Percentiles rank a stretch among this genome's conserved stretches.
Evolutionary conservation across 2,113 vertebrate genomes (phyloP).

Genomic region (Microtus oregoni): DNA sequence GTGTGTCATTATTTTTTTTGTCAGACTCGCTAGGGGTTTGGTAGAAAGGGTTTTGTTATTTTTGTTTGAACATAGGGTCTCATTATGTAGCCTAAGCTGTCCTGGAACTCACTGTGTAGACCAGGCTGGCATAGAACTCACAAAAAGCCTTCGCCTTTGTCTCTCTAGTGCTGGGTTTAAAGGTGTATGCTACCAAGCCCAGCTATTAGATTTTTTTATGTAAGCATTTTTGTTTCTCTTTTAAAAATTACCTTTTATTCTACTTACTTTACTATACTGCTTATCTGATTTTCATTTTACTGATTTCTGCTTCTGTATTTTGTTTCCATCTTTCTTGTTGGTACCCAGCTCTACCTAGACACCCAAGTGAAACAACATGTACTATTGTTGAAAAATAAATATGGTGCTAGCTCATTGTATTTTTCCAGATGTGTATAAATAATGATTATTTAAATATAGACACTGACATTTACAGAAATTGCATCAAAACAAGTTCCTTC

Average conservation of each 20-base stretch:
- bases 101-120: neutral
- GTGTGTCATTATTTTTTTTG: neutral
- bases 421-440: conserved; percentile 46
- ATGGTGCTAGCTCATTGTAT: conserved; percentile 7
- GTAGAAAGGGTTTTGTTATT: neutral
- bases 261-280: conserved; percentile 20
- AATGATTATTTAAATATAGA: conserved; percentile 1
- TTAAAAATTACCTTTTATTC: neutral
- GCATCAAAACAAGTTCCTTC: conserved; percentile 64
- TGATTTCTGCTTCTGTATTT: conserved; percentile 17
- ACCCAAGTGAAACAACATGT: conserved; percentile 38
- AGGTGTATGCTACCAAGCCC: neutral
- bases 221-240: neutral
- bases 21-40: conserved; percentile 19
- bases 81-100: neutral
- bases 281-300: conserved; percentile 31
- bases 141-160: neutral
- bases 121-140: neutral
- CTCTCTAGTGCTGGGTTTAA: neutral
- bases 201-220: neutral
- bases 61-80: neutral
- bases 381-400: conserved; percentile 34
- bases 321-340: conserved; percentile 24
- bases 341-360: neutral
- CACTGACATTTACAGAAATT: conserved; percentile 68